These are phyloP conservation scores for Sitobion miscanthi DNA, from an alignment of 1,140 invertebrate genomes.

Conservation along the genomic window DNA sequence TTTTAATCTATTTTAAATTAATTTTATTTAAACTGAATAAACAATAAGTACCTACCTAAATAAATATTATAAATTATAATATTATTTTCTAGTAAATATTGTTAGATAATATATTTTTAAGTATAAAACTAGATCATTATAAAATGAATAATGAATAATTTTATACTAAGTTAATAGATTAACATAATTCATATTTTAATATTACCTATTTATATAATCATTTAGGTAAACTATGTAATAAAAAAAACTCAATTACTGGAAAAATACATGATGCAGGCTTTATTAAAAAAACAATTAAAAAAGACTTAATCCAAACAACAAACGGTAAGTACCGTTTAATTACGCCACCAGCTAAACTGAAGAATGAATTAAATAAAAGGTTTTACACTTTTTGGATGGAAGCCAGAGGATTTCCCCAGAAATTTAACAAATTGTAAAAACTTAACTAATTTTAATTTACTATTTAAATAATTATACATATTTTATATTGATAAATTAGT, in stretches of 20 bases:
- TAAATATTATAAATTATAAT: too few species aligned
- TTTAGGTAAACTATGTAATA: not conserved
- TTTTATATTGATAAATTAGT: not conserved
- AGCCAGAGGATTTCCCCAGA: not conserved
- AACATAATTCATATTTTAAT: not conserved
- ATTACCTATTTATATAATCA: not conserved
- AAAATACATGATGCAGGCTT: not conserved
- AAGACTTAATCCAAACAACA: not conserved
- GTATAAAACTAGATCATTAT: not conserved
- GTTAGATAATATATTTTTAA: too few species aligned
- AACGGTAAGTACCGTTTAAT: not conserved
- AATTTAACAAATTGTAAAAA: not conserved
- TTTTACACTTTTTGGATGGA: not conserved
- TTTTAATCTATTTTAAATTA: too few species aligned
- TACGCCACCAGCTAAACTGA: not conserved
- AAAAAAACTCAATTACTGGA: not conserved
- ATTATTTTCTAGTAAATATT: too few species aligned
- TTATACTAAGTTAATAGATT: not conserved
- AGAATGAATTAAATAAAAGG: not conserved
- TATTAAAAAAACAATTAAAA: not conserved
- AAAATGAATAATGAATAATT: not conserved
- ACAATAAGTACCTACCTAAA: too few species aligned
- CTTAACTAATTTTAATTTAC: not conserved
- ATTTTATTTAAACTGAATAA: too few species aligned
- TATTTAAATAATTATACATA: not conserved